phyloP scores from a whole-genome alignment of 2,888 invertebrate species.

The Drosophila buzzatii region DNA sequence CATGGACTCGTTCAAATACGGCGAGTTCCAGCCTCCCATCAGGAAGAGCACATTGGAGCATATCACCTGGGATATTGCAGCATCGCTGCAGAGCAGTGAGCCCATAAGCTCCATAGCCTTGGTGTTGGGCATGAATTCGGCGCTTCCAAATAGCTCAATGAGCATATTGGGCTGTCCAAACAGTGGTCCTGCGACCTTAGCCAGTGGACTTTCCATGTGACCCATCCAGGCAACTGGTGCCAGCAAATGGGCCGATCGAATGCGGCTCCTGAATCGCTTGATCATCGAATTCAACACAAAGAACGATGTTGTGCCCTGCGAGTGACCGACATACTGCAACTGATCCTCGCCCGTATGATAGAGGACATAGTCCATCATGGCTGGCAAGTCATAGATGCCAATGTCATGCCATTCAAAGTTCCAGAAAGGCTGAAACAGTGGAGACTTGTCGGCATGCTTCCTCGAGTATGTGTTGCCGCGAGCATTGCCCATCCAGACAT shows the following conservation, averaged over 20 bases:
- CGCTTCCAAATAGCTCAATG: slow-evolving; percentile 72
- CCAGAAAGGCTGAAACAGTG: slow-evolving; percentile 70
- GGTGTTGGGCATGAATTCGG: slow-evolving; percentile 72
- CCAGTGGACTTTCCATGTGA: slow-evolving; percentile 85
- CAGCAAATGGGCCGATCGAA: slow-evolving; percentile 73
- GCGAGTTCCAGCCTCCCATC: slow-evolving; percentile 71
- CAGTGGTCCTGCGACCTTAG: slow-evolving; percentile 87
- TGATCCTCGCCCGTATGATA: slow-evolving; percentile 56
- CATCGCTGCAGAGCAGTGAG: slow-evolving; percentile 49
- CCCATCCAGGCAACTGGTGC: slow-evolving; percentile 79
- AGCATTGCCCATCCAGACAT: slow-evolving; percentile 82
- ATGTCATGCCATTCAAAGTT: slow-evolving; percentile 81
- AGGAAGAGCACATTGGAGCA: slow-evolving; percentile 70
- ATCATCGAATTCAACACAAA: slow-evolving; percentile 68
- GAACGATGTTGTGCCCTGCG: slow-evolving; percentile 77
- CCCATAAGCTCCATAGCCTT: slow-evolving; percentile 74
- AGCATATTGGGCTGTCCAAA: slow-evolving; percentile 75
- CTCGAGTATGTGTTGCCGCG: slow-evolving; percentile 80
- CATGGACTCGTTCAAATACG: slow-evolving; percentile 67
- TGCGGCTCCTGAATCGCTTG: slow-evolving; percentile 66
- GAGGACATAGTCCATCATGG: slow-evolving; percentile 75
- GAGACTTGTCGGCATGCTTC: slow-evolving; percentile 63
- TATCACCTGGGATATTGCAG: slow-evolving; percentile 54
- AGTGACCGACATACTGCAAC: slow-evolving; percentile 72
- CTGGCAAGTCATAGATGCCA: slow-evolving; percentile 75